Evolutionary conservation across 2,888 invertebrate genomes (phyloP).

Genomic region (Nephrotoma appendiculata): DNA sequence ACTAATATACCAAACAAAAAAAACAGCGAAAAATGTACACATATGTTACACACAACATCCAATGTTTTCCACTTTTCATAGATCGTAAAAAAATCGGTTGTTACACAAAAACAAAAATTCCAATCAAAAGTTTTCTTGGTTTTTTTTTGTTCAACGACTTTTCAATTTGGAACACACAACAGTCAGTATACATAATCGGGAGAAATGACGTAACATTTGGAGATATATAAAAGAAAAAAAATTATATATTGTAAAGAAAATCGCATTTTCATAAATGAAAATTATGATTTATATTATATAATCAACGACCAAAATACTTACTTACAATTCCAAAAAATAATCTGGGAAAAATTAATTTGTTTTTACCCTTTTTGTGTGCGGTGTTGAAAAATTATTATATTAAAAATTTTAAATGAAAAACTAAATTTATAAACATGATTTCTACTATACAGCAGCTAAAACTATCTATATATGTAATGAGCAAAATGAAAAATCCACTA

Average conservation of each 20-base stretch:
- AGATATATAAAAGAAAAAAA: background rate
- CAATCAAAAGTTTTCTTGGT: background rate
- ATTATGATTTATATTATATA: background rate
- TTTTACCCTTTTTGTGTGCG: background rate
- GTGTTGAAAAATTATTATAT: background rate
- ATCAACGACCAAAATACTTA: background rate
- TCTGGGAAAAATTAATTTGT: background rate
- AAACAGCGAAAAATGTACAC: background rate
- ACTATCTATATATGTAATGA: background rate
- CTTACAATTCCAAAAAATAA: background rate
- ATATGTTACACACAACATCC: background rate
- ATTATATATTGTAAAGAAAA: background rate
- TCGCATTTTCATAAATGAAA: background rate
- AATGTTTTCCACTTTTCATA: background rate
- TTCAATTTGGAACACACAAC: background rate
- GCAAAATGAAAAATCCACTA: background rate
- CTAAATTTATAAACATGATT: background rate
- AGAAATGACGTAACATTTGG: background rate
- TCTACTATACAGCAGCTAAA: background rate
- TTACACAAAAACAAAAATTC: background rate
- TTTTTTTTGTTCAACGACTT: background rate
- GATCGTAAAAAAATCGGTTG: background rate
- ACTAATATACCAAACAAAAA: background rate
- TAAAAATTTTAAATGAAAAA: background rate
- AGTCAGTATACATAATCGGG: background rate